Conservation (phyloP, 2,113 vertebrate species). For the Mirounga angustirostris region DNA sequence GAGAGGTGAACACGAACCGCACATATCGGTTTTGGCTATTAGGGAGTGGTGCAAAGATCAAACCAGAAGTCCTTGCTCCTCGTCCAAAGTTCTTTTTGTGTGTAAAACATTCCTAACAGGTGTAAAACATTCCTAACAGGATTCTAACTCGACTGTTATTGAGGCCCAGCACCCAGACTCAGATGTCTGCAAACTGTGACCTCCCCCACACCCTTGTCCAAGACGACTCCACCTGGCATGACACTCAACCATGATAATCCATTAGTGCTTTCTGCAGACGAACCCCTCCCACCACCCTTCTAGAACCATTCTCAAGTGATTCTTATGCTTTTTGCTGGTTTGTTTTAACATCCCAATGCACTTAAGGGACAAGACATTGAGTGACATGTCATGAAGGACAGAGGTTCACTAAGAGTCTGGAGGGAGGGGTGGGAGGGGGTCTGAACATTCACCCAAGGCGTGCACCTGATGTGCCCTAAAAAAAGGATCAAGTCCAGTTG, state of each 20-base stretch:
- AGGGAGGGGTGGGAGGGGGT: fast-evolving
- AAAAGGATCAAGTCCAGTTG: neutral
- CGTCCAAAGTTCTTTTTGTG: neutral
- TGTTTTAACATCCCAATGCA: neutral
- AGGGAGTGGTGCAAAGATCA: neutral
- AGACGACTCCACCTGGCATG: neutral
- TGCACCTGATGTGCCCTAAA: neutral
- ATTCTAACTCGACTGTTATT: neutral
- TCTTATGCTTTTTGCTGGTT: neutral
- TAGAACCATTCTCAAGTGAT: neutral
- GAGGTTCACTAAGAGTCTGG: neutral
- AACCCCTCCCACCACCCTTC: neutral
- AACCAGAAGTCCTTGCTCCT: neutral
- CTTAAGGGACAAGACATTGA: neutral
- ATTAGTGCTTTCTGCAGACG: fast-evolving
- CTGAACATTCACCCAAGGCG: neutral
- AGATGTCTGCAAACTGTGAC: neutral
- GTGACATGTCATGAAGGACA: neutral
- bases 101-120: no score
- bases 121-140: neutral
- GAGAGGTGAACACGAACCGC: fast-evolving
- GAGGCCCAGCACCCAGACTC: neutral
- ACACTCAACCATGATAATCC: neutral
- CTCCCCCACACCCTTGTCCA: neutral
- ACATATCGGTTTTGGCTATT: fast-evolving